Conservation (phyloP, 2,888 invertebrate species). For the Nemotelus pantherinus region DNA sequence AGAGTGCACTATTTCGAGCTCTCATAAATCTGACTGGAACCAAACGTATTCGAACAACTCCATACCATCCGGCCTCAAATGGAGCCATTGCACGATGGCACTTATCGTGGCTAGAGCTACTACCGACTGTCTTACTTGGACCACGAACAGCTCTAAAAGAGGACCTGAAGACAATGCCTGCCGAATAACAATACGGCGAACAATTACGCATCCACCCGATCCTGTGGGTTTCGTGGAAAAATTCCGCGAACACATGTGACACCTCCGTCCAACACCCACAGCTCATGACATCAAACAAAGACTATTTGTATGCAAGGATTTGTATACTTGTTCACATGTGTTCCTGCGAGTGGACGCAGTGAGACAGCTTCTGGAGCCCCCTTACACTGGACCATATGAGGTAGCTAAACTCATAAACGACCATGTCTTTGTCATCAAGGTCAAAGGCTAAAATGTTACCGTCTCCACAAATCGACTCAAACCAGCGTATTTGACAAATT, state of each 20-base stretch:
- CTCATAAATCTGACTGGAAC: no score
- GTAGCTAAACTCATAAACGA: background rate
- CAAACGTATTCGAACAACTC: no score
- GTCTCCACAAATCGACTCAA: background rate
- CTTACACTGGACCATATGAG: constrained; percentile 9
- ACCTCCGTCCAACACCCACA: background rate
- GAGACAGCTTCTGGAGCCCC: background rate
- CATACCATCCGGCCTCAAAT: background rate
- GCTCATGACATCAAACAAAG: background rate
- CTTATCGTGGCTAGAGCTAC: background rate
- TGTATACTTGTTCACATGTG: background rate
- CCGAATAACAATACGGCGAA: background rate
- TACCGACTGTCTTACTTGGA: background rate
- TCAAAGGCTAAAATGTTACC: background rate
- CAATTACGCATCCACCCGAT: background rate
- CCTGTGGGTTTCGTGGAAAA: background rate
- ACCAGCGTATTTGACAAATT: constrained; percentile 11
- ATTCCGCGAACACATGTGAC: background rate
- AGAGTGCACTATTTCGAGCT: no score
- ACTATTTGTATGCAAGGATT: background rate
- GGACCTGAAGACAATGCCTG: background rate
- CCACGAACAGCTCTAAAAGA: background rate
- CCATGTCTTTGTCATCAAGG: background rate
- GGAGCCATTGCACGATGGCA: background rate
- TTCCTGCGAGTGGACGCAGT: constrained; percentile 23